A percentile compares a stretch with the other conserved stretches of the same genome.
These are phyloP conservation scores for Austrofundulus limnaeus DNA, from an alignment of 2,113 vertebrate species.

Conservation along the genomic window DNA sequence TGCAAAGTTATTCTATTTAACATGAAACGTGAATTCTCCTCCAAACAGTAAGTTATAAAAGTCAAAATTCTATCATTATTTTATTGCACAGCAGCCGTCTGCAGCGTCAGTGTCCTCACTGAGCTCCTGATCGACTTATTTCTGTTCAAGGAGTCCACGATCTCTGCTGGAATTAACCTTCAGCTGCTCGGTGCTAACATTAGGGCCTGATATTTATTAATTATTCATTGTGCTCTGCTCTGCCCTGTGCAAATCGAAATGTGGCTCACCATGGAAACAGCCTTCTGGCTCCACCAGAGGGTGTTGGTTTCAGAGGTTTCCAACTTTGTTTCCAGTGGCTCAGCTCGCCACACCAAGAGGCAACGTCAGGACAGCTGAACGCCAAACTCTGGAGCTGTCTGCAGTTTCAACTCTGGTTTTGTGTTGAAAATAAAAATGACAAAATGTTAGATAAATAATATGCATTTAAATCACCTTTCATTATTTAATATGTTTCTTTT, in stretches of 20 bases:
- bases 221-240: slow-evolving; percentile 72
- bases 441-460: neutral
- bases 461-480: neutral
- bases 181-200: slow-evolving; percentile 65
- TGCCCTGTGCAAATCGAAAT: slow-evolving; percentile 62
- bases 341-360: slow-evolving; percentile 7
- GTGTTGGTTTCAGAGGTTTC: slow-evolving; percentile 50
- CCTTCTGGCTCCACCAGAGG: slow-evolving; percentile 53
- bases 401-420: neutral
- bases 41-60: neutral
- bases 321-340: slow-evolving; percentile 16
- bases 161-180: slow-evolving; percentile 57
- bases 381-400: neutral
- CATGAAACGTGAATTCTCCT: too few species aligned
- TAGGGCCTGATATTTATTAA: slow-evolving; percentile 69
- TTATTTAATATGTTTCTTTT: neutral
- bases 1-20: too few species aligned
- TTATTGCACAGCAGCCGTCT: neutral
- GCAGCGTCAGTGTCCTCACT: neutral
- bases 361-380: neutral
- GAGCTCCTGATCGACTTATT: slow-evolving; percentile 34
- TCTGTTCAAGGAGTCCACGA: slow-evolving; percentile 4
- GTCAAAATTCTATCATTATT: neutral
- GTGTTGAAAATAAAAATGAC: neutral
- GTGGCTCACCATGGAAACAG: slow-evolving; percentile 78